Percentiles rank a stretch among this genome's conserved stretches.
These are phyloP conservation scores for Heterochromis multidens DNA, from an alignment of 2,113 vertebrate species.

Conservation along the genomic window DNA sequence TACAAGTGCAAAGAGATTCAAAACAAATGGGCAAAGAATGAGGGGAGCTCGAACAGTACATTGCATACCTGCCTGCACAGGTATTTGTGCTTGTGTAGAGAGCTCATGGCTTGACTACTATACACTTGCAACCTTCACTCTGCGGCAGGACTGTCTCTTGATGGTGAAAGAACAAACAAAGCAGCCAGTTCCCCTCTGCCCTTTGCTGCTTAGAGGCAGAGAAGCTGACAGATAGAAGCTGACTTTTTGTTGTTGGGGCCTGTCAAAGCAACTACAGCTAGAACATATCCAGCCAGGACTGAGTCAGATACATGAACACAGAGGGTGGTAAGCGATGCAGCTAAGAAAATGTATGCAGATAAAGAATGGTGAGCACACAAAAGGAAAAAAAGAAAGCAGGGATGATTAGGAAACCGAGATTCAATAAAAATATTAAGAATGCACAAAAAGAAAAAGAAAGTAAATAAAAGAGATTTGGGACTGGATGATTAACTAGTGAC, in stretches of 20 bases:
- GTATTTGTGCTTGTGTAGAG: background rate
- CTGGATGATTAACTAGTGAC: background rate
- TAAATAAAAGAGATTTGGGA: background rate
- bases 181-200: constrained; percentile 24
- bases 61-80: background rate
- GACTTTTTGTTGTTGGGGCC: constrained; percentile 51
- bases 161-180: constrained; percentile 48
- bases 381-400: background rate
- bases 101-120: constrained; percentile 4
- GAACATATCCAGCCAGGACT: constrained; percentile 26
- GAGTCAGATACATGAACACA: constrained; percentile 5
- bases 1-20: background rate
- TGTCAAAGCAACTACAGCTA: constrained; percentile 45
- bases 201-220: constrained; percentile 27
- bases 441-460: background rate
- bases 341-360: background rate
- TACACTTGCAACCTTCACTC: constrained; percentile 10
- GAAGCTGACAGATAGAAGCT: constrained; percentile 46
- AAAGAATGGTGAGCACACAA: background rate
- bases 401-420: background rate
- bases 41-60: background rate
- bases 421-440: background rate
- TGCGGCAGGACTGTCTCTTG: constrained; percentile 21
- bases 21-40: background rate
- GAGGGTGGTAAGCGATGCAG: background rate